A percentile compares a stretch with the other conserved stretches of the same genome.
Conservation (phyloP, 2,113 vertebrate genomes). For the Gallinago media region DNA sequence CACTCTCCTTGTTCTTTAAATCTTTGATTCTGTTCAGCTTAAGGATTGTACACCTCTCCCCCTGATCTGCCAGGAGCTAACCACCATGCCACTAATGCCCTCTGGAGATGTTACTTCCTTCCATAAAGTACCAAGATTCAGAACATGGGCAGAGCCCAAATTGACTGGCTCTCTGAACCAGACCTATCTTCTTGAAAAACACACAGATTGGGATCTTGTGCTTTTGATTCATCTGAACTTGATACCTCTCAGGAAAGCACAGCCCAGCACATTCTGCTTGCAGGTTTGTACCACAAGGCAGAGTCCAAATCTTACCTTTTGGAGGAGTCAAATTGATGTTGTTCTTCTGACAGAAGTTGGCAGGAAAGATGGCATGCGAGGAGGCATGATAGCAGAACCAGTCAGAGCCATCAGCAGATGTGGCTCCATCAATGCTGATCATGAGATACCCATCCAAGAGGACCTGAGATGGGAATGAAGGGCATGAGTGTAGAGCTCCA, state of each 20-base stretch:
- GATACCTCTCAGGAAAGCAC: not conserved
- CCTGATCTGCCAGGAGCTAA: not conserved
- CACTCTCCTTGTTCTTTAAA: not conserved
- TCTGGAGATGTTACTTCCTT: not conserved
- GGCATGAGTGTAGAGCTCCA: not conserved
- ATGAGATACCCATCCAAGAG: conserved; percentile 93
- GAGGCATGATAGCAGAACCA: conserved; percentile 97
- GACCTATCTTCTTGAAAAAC: not conserved
- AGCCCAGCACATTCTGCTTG: not conserved
- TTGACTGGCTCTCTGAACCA: not conserved
- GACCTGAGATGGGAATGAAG: conserved; percentile 75
- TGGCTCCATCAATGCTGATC: conserved; percentile 89
- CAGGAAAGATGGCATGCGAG: conserved; percentile 90
- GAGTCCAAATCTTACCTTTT: conserved; percentile 76
- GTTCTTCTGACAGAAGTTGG: conserved; percentile 90
- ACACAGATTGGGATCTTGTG: not conserved
- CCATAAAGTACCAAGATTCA: not conserved
- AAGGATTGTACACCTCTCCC: not conserved
- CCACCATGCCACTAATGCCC: not conserved
- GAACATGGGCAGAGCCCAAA: not conserved
- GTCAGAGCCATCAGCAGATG: conserved; percentile 81
- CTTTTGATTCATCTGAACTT: not conserved
- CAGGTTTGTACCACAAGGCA: not conserved
- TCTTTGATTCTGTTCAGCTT: not conserved
- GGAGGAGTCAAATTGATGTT: conserved; percentile 86